Evolutionary conservation across 2,113 vertebrate species (phyloP).

Genomic region (Gila orcuttii): DNA sequence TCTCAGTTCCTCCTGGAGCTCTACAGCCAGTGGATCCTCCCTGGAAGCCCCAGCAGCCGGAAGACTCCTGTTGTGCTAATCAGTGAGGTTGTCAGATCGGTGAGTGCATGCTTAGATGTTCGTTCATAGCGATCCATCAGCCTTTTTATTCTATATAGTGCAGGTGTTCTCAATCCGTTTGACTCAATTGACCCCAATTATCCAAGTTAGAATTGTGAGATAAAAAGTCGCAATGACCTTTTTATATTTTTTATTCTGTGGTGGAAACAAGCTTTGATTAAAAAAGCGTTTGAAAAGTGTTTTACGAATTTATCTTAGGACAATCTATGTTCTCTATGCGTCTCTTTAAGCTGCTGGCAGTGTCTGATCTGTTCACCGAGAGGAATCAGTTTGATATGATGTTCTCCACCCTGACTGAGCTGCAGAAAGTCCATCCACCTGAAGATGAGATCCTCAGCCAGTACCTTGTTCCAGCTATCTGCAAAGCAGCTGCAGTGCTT

Average conservation of each 20-base stretch:
- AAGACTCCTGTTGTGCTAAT: constrained; percentile 89
- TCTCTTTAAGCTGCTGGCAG: constrained; percentile 86
- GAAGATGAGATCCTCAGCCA: constrained; percentile 97
- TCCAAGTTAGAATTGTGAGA: no score
- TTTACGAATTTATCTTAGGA: no score
- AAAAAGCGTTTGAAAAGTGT: no score
- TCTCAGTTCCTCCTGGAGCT: constrained; percentile 96
- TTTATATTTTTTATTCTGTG: no score
- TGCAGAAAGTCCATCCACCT: constrained; percentile 90
- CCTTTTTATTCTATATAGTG: background rate
- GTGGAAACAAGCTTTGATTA: no score
- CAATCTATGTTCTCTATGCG: background rate
- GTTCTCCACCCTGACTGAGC: constrained; percentile 90
- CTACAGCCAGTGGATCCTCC: constrained; percentile 97
- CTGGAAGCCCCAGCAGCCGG: constrained; percentile 82
- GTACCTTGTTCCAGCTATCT: constrained; percentile 94
- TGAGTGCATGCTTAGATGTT: constrained; percentile 70
- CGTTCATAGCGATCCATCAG: background rate
- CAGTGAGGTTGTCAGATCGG: constrained; percentile 96
- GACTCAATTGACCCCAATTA: no score
- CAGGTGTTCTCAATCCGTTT: no score
- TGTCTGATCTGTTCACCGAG: constrained; percentile 97
- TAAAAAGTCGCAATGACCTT: no score
- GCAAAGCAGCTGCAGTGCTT: constrained; percentile 95
- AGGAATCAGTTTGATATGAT: constrained; percentile 99